Evolutionary conservation across 2,797 vertebrate genomes (phyloP).

Genomic region (Dicrostonyx torquatus): DNA sequence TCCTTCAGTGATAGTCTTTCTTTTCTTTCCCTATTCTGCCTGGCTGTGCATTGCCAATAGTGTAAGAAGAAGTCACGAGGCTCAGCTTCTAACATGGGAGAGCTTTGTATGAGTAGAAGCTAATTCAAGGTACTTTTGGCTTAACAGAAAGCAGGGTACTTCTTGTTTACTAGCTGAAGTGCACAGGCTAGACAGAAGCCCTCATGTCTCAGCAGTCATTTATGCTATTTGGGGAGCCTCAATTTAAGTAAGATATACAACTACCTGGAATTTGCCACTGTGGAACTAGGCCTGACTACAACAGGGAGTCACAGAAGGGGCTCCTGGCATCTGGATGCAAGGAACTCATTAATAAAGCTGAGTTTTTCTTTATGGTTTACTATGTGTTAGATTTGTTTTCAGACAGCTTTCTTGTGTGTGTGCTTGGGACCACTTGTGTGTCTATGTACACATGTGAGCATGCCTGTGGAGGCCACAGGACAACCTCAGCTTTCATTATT

Average conservation of each 20-base stretch:
- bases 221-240: background rate
- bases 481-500: background rate
- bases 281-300: background rate
- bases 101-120: conserved; percentile 10
- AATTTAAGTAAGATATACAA: background rate
- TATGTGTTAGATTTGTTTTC: background rate
- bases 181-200: background rate
- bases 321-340: background rate
- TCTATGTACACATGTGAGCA: background rate
- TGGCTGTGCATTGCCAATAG: background rate
- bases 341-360: background rate
- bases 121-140: background rate
- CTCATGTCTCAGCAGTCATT: background rate
- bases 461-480: background rate
- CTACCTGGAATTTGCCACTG: background rate
- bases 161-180: background rate
- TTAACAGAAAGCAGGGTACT: background rate
- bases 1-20: background rate
- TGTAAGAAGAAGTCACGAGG: background rate
- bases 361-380: background rate
- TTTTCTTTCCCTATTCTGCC: background rate
- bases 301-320: background rate
- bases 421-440: background rate
- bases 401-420: background rate
- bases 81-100: background rate